Conservation (phyloP, 2,888 invertebrate species). For the Baronia brevicornis region DNA sequence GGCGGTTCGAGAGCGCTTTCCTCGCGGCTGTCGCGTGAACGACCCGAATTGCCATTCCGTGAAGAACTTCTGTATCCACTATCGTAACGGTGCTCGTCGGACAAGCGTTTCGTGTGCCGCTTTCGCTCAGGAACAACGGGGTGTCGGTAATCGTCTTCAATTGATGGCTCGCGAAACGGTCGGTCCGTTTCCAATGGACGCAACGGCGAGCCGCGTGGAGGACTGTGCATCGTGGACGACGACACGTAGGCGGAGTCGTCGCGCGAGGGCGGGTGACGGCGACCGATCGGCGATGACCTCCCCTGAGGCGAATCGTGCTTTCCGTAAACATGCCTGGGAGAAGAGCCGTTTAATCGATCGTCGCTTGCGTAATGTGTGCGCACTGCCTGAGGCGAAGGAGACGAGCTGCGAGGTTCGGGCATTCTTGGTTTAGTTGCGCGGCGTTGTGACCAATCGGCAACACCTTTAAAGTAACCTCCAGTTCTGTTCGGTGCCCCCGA, state of each 20-base stretch:
- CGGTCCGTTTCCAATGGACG: conserved; percentile 61
- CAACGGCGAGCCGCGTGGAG: conserved; percentile 70
- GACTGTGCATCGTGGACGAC: conserved; percentile 74
- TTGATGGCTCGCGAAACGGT: conserved; percentile 66
- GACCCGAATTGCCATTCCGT: conserved; percentile 68
- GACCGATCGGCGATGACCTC: conserved; percentile 56
- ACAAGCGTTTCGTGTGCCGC: conserved; percentile 71
- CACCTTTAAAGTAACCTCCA: conserved; percentile 81
- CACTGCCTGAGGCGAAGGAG: conserved; percentile 59
- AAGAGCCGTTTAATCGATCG: conserved; percentile 55
- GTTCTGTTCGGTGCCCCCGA: conserved; percentile 56
- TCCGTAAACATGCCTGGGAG: conserved; percentile 58
- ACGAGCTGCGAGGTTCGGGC: conserved; percentile 67
- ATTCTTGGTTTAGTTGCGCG: conserved; percentile 69
- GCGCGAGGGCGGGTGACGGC: conserved; percentile 67
- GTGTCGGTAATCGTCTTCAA: conserved; percentile 69
- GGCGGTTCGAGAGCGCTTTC: conserved; percentile 78
- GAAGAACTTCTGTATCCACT: conserved; percentile 76
- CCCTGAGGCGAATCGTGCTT: conserved; percentile 63
- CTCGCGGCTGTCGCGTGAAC: conserved; percentile 63
- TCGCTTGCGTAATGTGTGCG: conserved; percentile 60
- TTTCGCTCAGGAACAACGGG: conserved; percentile 81
- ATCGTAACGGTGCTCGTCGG: conserved; percentile 71
- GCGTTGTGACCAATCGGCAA: conserved; percentile 87
- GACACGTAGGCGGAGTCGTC: conserved; percentile 76